These are phyloP conservation scores for Podotricha telesiphe DNA, from an alignment of 2,888 invertebrate species.

Conservation along the genomic window DNA sequence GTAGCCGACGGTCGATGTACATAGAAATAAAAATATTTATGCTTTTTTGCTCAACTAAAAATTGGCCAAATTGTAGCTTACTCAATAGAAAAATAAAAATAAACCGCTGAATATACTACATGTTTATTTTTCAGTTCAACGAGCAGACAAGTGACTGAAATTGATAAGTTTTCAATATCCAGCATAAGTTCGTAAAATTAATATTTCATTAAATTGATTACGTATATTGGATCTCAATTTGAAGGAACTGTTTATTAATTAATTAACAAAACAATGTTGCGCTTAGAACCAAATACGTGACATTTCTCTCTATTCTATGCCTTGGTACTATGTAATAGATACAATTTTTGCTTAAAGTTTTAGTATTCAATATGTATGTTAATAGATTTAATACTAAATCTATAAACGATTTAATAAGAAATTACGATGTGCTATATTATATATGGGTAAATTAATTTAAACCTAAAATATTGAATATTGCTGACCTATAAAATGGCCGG, in stretches of 20 bases:
- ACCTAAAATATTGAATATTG: not conserved
- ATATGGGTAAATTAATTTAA: not conserved
- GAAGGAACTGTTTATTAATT: conserved; percentile 13
- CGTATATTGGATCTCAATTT: not conserved
- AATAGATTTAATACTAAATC: conserved; percentile 7
- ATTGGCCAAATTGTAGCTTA: too few species aligned
- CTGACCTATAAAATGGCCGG: not conserved
- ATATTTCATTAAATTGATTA: conserved; percentile 2
- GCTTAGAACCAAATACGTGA: not conserved
- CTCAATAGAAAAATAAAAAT: too few species aligned
- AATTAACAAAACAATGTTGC: conserved; percentile 13
- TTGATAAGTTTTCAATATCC: not conserved
- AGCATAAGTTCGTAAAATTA: not conserved
- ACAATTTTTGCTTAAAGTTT: not conserved
- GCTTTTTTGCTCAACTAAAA: too few species aligned
- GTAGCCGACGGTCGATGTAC: too few species aligned
- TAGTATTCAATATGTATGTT: not conserved
- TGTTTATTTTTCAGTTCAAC: too few species aligned
- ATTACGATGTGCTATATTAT: not conserved
- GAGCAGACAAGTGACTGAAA: not conserved
- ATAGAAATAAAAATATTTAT: too few species aligned
- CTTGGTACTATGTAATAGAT: not conserved
- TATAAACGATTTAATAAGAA: conserved; percentile 9
- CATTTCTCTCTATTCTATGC: not conserved
- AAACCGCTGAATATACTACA: too few species aligned